phyloP scores from a whole-genome alignment of 2,797 vertebrate genomes.

The Triplophysa yarkandensis region DNA sequence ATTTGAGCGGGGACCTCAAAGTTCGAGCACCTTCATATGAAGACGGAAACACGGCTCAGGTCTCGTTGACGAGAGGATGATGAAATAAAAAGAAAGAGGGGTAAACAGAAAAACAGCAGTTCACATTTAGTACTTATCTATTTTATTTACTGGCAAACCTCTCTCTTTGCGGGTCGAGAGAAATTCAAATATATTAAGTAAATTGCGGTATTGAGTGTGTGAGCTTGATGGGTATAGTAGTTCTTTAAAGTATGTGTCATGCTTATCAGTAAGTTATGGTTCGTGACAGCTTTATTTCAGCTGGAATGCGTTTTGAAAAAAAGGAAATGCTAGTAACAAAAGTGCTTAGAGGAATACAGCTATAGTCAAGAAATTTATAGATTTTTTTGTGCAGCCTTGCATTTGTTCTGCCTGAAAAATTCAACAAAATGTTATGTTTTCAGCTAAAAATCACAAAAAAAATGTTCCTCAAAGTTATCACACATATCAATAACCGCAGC shows the following conservation, averaged over 20 bases:
- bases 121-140: not conserved
- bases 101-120: slow-evolving; percentile 17
- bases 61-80: slow-evolving; percentile 5
- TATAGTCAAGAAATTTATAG: not conserved
- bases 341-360: no score
- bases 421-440: not conserved
- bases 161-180: not conserved
- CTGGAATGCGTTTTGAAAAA: not conserved
- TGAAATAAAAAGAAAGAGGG: slow-evolving; percentile 40
- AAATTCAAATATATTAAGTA: not conserved
- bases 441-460: no score
- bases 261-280: not conserved
- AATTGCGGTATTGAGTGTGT: not conserved
- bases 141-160: not conserved
- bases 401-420: not conserved
- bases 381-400: not conserved
- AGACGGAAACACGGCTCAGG: slow-evolving; percentile 12
- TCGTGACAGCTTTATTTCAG: not conserved
- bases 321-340: not conserved
- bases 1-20: slow-evolving; percentile 12
- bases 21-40: slow-evolving; percentile 27
- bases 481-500: not conserved
- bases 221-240: not conserved
- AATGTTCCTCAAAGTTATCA: no score
- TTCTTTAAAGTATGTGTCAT: not conserved